These are phyloP conservation scores for Himalopsyche kuldschensis DNA, from an alignment of 2,888 invertebrate genomes.

Conservation along the genomic window DNA sequence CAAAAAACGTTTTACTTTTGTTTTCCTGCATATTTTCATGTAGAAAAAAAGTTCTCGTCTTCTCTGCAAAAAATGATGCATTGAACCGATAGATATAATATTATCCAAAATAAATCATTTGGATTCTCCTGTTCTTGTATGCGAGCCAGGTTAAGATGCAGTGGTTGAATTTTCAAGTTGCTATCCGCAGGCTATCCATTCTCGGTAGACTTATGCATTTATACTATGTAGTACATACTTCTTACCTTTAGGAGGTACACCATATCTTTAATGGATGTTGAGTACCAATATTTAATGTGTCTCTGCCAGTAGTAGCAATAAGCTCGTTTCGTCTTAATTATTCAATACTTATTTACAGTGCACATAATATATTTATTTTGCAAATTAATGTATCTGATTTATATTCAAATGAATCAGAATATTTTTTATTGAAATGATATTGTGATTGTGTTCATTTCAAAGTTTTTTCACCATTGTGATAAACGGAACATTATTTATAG, in stretches of 20 bases:
- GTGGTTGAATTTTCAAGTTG: neutral
- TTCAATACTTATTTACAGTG: neutral
- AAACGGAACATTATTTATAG: too few species aligned
- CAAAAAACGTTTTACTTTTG: too few species aligned
- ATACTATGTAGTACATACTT: neutral
- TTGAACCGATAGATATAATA: too few species aligned
- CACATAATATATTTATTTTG: neutral
- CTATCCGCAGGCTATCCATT: neutral
- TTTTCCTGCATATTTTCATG: too few species aligned
- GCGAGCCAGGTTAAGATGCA: neutral
- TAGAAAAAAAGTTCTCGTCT: too few species aligned
- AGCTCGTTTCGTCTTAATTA: constrained; percentile 2
- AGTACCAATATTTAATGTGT: neutral
- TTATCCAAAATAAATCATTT: neutral
- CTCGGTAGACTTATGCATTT: neutral
- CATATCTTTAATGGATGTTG: neutral
- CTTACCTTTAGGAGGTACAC: neutral
- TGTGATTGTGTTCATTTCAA: too few species aligned
- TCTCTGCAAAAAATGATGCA: too few species aligned
- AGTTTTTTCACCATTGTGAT: too few species aligned
- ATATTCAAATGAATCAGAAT: too few species aligned
- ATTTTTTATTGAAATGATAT: too few species aligned
- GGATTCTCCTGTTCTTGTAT: neutral
- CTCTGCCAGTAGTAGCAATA: neutral
- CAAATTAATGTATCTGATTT: neutral